Evolutionary conservation across 2,113 vertebrate species (phyloP), one percentile per base, ranked within the genome.

Genomic region (Dolichallabes microphthalmus): DNA sequence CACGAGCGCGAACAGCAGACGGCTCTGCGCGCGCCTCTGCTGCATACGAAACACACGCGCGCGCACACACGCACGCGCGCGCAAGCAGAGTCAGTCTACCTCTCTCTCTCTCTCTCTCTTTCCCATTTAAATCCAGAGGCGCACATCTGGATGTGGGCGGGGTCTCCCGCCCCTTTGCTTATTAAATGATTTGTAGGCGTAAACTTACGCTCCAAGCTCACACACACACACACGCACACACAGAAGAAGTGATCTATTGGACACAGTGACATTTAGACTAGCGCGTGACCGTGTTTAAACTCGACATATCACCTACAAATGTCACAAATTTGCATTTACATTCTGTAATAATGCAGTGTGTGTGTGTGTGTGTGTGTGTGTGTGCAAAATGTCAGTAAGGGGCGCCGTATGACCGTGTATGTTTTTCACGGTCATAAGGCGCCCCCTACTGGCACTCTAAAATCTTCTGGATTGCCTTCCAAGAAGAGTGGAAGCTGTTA

Each of bases 61-160:
- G 13, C 50, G 25, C 53, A 17, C 79, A 27, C 58, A 11, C 80
- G 15, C 60, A 9, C 35, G 2, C 5, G 9, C 12, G 10, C 13
- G 4, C 35, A n/a, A n/a, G n/a, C n/a, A 4, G 35, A 1, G 35
- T 35, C 78, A 75, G 83, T 52, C 76, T 82, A 73, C 58, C 88
- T 85, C 90, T 90, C 85, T 89, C 90, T 85, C 88, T 85, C 90
- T 90, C 85, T 89, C 90, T 85, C 93, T 91, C 88, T 75, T 76
- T 91, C 86, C 75, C 73, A 61, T 74, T 53, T 58, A n/a, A 69
- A 79, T 61, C 85, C 76, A 87, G 86, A 87, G 88, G 82, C 57
- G 84, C 91, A 92, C 92, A 94, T 92, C 93, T 93, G 93, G 91
- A 89, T 83, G 88, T 83, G 81, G 82, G 91, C 63, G 86, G 83